phyloP scores from a whole-genome alignment of 2,797 vertebrate species.

The Chloroceryle amazona region DNA sequence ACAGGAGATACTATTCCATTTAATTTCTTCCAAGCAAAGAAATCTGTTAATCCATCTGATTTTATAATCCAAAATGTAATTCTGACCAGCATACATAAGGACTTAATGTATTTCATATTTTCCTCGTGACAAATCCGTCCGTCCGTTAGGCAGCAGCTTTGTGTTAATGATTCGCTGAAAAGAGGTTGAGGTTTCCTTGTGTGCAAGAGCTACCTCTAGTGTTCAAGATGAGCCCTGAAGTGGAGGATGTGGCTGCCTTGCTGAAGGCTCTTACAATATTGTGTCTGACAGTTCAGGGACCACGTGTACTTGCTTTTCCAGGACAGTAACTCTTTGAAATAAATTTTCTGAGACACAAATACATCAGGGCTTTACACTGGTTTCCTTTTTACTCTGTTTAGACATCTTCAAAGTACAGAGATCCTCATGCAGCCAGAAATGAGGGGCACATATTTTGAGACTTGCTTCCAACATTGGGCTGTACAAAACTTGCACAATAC shows the following conservation, averaged over 20 bases:
- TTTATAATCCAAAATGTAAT: slow-evolving; percentile 42
- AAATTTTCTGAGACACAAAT: slow-evolving; percentile 34
- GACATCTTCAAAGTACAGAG: background rate
- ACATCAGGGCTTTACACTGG: background rate
- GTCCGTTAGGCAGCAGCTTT: slow-evolving; percentile 1
- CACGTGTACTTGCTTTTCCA: slow-evolving; percentile 38
- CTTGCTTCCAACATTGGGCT: background rate
- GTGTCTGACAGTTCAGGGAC: slow-evolving; percentile 30
- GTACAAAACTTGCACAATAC: background rate
- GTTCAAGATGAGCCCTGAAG: background rate
- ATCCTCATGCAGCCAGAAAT: background rate
- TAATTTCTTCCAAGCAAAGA: slow-evolving; percentile 44
- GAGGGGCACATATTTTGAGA: background rate
- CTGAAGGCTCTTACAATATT: background rate
- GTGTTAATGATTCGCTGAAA: background rate
- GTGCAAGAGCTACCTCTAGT: slow-evolving; percentile 69
- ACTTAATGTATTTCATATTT: slow-evolving; percentile 51
- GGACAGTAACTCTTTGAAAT: slow-evolving; percentile 54
- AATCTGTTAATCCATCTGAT: slow-evolving; percentile 45
- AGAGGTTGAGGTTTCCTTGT: background rate
- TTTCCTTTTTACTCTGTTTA: background rate
- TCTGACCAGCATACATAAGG: slow-evolving; percentile 15
- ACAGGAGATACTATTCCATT: background rate
- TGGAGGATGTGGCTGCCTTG: background rate
- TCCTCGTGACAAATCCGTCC: slow-evolving; percentile 15